A percentile compares a stretch with the other conserved stretches of the same genome.
Evolutionary conservation across 1,140 invertebrate species (phyloP).

Genomic region (Pinna nobilis): DNA sequence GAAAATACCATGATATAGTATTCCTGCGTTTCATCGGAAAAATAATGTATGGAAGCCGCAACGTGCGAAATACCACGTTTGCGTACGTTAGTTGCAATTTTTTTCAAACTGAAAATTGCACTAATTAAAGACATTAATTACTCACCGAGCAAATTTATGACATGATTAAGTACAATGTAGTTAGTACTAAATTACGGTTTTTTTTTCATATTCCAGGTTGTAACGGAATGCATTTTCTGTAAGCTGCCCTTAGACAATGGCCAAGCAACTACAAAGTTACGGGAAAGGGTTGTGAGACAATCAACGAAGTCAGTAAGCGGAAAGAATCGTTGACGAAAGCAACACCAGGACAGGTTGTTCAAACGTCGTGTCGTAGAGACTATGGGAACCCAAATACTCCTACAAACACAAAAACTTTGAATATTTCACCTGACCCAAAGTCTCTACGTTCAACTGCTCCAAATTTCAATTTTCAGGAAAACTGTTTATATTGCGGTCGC

Average conservation of each 20-base stretch:
- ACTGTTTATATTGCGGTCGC: conserved; percentile 37
- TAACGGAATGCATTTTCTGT: neutral
- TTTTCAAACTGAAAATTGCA: too few species aligned
- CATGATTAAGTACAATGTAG: too few species aligned
- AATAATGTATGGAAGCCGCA: too few species aligned
- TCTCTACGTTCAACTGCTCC: neutral
- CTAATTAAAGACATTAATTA: too few species aligned
- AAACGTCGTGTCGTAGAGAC: neutral
- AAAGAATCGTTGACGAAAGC: neutral
- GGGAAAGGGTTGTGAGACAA: conserved; percentile 13
- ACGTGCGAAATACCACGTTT: too few species aligned
- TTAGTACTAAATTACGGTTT: too few species aligned
- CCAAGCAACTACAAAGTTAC: conserved; percentile 1
- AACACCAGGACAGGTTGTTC: neutral
- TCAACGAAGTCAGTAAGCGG: neutral
- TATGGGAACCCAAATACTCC: conserved; percentile 5
- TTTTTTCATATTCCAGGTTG: neutral
- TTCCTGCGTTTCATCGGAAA: too few species aligned
- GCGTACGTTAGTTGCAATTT: too few species aligned
- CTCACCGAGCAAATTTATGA: too few species aligned
- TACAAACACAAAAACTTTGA: neutral
- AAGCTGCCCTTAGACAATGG: neutral
- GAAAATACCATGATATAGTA: too few species aligned
- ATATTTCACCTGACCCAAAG: neutral
- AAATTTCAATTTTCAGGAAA: conserved; percentile 12